These are phyloP conservation scores for Hesperophylax magnus DNA, from an alignment of 1,140 invertebrate genomes.

Conservation along the genomic window DNA sequence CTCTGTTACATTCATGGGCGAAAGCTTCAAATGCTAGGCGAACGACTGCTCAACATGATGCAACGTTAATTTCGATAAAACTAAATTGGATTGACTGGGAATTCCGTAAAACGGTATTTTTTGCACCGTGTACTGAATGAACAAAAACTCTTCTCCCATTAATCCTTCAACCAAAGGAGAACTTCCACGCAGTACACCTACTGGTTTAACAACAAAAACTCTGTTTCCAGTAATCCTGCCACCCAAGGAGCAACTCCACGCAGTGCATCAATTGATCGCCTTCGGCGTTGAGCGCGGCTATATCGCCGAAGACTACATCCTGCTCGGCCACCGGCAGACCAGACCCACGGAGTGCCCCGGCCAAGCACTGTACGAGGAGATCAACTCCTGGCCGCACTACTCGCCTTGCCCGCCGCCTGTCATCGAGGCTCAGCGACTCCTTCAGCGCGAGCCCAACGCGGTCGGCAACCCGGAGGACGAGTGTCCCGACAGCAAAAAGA, in stretches of 20 bases:
- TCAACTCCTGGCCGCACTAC: slow-evolving; percentile 78
- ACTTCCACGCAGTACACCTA: not conserved
- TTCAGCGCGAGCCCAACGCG: not conserved
- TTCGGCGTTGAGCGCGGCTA: slow-evolving; percentile 74
- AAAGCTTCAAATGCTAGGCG: too few species aligned
- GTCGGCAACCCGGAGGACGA: not conserved
- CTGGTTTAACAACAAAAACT: not conserved
- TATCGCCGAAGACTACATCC: slow-evolving; percentile 74
- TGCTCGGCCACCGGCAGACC: slow-evolving; percentile 80
- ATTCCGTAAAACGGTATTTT: too few species aligned
- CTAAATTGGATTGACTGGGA: too few species aligned
- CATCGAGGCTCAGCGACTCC: not conserved
- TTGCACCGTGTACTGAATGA: too few species aligned
- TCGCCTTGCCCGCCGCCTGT: slow-evolving; percentile 45
- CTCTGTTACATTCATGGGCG: too few species aligned
- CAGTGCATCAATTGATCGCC: slow-evolving; percentile 74
- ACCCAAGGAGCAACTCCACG: slow-evolving; percentile 73
- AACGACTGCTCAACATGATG: too few species aligned
- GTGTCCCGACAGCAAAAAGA: slow-evolving; percentile 6
- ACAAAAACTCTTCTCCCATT: too few species aligned
- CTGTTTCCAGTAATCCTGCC: slow-evolving; percentile 70
- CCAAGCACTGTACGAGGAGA: slow-evolving; percentile 73
- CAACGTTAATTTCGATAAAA: too few species aligned
- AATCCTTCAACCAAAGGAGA: too few species aligned
- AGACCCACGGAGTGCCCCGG: slow-evolving; percentile 81